Evolutionary conservation across 2,888 invertebrate species (phyloP), one percentile per base, ranked within the genome.

Genomic region (Brenthis daphne): DNA sequence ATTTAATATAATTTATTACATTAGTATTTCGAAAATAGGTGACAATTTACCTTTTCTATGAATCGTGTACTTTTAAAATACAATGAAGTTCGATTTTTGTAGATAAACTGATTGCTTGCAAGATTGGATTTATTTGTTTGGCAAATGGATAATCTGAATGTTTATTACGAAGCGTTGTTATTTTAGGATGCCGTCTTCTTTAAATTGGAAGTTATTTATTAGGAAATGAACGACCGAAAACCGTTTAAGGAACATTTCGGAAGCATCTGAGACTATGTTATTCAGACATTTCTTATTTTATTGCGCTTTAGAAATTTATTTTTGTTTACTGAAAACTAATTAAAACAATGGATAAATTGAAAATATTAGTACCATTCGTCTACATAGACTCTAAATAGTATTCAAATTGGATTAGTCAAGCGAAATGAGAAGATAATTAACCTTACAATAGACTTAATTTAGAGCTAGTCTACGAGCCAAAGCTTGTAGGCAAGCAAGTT

Each of bases 81-180:
- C 14, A 56, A n/a, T n/a, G n/a, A 29, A 55, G 6, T 14, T 33
- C 8, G 6, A n/a, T 56, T 56, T 16, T n/a, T 12, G 12, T 11
- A 72, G 54, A 65, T 68, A 77, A 79, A 79, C 77, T 77, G 76
- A 77, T 74, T 77, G 71, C 73, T 74, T 50, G 72, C 63, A 65
- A 74, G 77, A 82, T 76, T 76, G 73, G 69, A 80, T 80, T 79
- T 76, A 71, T 78, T 79, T 80, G 77, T 78, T 81, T 78, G 77
- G 69, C 63, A 69, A 74, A 73, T 73, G 72, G 77, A 74, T 73
- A 67, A 74, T 72, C 68, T 72, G 71, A 67, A 66, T 64, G 64
- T 57, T 43, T 70, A 69, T 73, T 67, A 67, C 20, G 67, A 51
- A 37, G 14, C 56, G 60, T 12, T 50, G 60, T 63, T 50, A 24